Base-by-base conservation (phyloP, 37 sponge, comb jelly and placozoan species). In the Geodia barretti region DNA sequence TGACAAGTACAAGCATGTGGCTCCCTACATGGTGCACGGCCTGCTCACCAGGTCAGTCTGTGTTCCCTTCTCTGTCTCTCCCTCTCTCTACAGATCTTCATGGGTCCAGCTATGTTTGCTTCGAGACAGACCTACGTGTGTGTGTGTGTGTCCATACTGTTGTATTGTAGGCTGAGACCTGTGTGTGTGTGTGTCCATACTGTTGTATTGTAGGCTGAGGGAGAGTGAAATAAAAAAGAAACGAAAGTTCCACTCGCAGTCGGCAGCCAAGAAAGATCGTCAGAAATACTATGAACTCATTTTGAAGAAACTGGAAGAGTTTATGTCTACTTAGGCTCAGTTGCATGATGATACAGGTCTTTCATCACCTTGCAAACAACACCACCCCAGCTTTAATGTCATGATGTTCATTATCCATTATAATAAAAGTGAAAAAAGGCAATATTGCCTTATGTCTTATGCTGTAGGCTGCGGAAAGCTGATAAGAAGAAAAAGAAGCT, bases 41-140 rank as follows among this genome's bases (percentile, higher is more conserved):
- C 65, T 92, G 70, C 74, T 92, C 28, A 79, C 35, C 70, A 92
- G 81, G 93, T 92, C 33, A 81, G 89, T 79, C 0, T 32, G 35
- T 4, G 23, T 20, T 20, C 26, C 4, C 20, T 4, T 38, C 77
- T 62, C 36, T 32, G 39, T 62, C 64, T 62, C 62, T 24, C 62
- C 20, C 77, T 7, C 77, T 23, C 38, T 38, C 17, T 54, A 69
- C 36, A 69, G 37, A 26, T 65, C 9, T 8, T n/a, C n/a, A 24
- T 29, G n/a, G n/a, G n/a, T n/a, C n/a, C n/a, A n/a, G n/a, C n/a
- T n/a, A n/a, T n/a, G n/a, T n/a, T n/a, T n/a, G n/a, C n/a, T n/a
- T n/a, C n/a, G n/a, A n/a, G n/a, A n/a, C n/a, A n/a, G n/a, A n/a
- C n/a, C n/a, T n/a, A n/a, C n/a, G n/a, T n/a, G n/a, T n/a, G n/a